These are phyloP conservation scores for Xiphydria camelus DNA, from an alignment of 2,888 invertebrate species.

Conservation along the genomic window DNA sequence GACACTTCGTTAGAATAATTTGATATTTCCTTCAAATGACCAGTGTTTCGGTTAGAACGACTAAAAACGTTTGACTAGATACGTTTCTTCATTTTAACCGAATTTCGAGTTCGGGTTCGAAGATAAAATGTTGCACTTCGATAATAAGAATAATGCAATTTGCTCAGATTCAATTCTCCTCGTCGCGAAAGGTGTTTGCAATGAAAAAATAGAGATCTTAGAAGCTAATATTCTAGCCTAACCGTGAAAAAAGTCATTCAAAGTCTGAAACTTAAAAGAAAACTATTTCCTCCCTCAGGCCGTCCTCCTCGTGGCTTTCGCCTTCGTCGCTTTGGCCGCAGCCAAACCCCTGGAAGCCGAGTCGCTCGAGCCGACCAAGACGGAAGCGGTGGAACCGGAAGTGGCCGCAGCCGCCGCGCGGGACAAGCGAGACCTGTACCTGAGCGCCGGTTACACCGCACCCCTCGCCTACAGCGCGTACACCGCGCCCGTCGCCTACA, in stretches of 20 bases:
- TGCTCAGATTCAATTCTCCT: too few species aligned
- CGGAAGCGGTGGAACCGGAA: slow-evolving; percentile 23
- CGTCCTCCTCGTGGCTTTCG: slow-evolving; percentile 38
- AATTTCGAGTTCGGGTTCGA: too few species aligned
- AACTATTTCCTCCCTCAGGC: slow-evolving; percentile 24
- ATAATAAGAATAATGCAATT: too few species aligned
- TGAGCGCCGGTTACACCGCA: slow-evolving; percentile 45
- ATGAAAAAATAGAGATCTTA: too few species aligned
- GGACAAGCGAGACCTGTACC: slow-evolving; percentile 41
- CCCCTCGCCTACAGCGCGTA: slow-evolving; percentile 39
- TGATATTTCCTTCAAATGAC: too few species aligned
- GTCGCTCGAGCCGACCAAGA: slow-evolving; percentile 36
- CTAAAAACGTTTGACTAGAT: too few species aligned
- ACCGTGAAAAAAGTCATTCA: background rate
- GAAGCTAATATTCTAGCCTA: too few species aligned
- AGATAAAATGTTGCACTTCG: too few species aligned
- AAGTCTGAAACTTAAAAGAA: background rate
- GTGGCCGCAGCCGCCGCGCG: slow-evolving; percentile 26
- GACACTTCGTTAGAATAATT: too few species aligned
- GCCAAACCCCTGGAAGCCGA: slow-evolving; percentile 43
- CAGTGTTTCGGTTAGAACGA: too few species aligned
- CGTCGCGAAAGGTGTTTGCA: too few species aligned
- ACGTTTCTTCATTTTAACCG: too few species aligned
- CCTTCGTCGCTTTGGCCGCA: slow-evolving; percentile 35
- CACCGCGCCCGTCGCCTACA: slow-evolving; percentile 42